phyloP scores from a whole-genome alignment of 2,888 invertebrate genomes.

The Amblyjoppa fuscipennis region DNA sequence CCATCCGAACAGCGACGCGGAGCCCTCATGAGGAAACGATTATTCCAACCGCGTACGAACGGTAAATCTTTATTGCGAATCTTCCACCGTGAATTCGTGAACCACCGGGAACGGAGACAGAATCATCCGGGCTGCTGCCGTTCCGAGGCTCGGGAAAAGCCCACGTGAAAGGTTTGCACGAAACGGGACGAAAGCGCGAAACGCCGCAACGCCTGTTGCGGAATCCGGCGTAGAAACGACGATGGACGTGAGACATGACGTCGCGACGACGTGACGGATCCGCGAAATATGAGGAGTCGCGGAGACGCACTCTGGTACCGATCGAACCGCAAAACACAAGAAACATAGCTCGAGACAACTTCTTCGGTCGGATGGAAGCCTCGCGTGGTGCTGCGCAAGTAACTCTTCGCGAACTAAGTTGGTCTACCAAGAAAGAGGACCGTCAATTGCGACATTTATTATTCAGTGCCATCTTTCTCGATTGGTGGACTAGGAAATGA shows the following conservation, averaged over 20 bases:
- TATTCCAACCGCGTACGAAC: conserved; percentile 75
- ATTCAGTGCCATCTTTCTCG: background rate
- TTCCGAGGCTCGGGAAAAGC: conserved; percentile 13
- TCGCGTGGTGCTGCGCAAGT: background rate
- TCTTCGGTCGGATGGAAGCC: conserved; percentile 7
- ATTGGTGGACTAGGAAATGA: background rate
- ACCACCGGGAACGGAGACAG: conserved; percentile 54
- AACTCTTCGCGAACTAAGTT: background rate
- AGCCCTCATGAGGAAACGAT: conserved; percentile 21
- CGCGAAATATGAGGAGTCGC: conserved; percentile 1
- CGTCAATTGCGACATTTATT: background rate
- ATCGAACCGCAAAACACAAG: background rate
- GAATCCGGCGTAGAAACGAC: conserved; percentile 7
- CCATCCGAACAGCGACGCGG: background rate
- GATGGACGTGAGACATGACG: conserved; percentile 52
- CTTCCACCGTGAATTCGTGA: conserved; percentile 71
- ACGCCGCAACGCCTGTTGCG: conserved; percentile 42
- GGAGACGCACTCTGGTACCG: conserved; percentile 35
- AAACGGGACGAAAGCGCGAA: conserved; percentile 50
- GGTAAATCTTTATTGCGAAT: conserved; percentile 78
- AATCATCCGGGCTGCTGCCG: conserved; percentile 22
- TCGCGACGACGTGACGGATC: conserved; percentile 52
- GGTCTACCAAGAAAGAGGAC: background rate
- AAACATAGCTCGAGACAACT: conserved; percentile 14
- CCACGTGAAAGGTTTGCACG: conserved; percentile 52